Conservation (phyloP, 2,797 vertebrate genomes). For the Sebastes diploproa region DNA sequence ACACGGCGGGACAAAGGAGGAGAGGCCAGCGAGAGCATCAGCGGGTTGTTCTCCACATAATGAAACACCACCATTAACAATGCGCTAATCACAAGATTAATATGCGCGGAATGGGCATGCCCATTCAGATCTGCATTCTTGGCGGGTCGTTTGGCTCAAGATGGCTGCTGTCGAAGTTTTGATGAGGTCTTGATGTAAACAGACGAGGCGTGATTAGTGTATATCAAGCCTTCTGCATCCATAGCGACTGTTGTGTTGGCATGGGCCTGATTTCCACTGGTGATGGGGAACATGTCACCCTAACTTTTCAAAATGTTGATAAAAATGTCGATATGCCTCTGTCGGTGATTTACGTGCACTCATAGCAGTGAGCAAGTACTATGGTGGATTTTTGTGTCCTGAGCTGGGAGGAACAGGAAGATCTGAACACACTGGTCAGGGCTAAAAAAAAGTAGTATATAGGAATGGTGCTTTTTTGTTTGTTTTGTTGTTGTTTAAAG, state of each 20-base stretch:
- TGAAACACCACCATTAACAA: conserved; percentile 48
- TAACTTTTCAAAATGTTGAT: neutral
- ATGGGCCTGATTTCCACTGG: neutral
- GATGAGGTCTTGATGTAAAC: neutral
- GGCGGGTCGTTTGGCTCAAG: neutral
- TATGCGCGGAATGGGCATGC: neutral
- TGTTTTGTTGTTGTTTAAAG: neutral
- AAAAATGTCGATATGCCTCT: neutral
- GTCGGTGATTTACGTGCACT: neutral
- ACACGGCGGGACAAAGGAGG: conserved; percentile 47
- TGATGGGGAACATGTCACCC: neutral
- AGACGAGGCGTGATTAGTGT: neutral
- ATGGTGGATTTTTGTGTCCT: neutral
- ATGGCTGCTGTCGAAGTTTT: neutral
- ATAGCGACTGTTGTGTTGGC: neutral
- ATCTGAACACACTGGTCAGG: no score
- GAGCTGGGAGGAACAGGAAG: no score
- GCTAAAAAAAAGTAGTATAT: neutral
- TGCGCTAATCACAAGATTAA: conserved; percentile 25
- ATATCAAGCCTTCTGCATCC: neutral
- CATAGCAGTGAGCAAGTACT: neutral
- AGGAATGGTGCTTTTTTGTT: neutral
- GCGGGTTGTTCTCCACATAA: conserved; percentile 51
- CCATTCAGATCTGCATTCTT: conserved; percentile 8
- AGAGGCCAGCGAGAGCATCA: conserved; percentile 54